phyloP scores from a whole-genome alignment of 2,797 vertebrate genomes.

The Dromococcyx pavoninus region DNA sequence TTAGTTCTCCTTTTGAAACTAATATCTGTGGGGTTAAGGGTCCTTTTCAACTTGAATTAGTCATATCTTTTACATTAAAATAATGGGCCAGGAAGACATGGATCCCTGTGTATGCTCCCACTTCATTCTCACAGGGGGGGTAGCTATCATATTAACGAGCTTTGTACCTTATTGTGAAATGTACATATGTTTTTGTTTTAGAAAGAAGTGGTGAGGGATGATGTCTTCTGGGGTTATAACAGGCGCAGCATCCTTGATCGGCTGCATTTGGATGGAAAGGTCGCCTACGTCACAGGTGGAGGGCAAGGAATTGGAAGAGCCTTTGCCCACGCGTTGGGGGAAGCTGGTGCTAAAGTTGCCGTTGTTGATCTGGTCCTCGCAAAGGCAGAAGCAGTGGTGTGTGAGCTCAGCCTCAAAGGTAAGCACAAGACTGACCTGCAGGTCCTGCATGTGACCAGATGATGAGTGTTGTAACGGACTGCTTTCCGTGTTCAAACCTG shows the following conservation, averaged over 20 bases:
- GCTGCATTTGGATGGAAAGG: constrained; percentile 79
- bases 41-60: not conserved
- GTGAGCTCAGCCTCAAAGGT: constrained; percentile 84
- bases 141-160: not conserved
- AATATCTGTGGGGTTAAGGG: not conserved
- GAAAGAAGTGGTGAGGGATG: constrained; percentile 70
- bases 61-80: not conserved
- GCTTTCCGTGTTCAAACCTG: not conserved
- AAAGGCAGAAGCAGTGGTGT: constrained; percentile 76
- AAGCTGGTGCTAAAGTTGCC: constrained; percentile 82
- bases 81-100: not conserved
- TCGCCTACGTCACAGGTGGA: constrained; percentile 80
- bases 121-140: not conserved
- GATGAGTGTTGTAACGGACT: fast-evolving
- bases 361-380: constrained; percentile 76
- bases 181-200: not conserved
- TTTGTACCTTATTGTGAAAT: not conserved
- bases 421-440: not conserved
- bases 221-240: constrained; percentile 76
- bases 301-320: constrained; percentile 84
- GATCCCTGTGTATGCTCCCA: not conserved
- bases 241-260: constrained; percentile 74
- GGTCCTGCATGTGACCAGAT: fast-evolving
- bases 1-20: not conserved
- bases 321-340: constrained; percentile 81